phyloP scores from a whole-genome alignment of 37 sponge, comb jelly and placozoan species.

The Hexactinellida sp. region DNA sequence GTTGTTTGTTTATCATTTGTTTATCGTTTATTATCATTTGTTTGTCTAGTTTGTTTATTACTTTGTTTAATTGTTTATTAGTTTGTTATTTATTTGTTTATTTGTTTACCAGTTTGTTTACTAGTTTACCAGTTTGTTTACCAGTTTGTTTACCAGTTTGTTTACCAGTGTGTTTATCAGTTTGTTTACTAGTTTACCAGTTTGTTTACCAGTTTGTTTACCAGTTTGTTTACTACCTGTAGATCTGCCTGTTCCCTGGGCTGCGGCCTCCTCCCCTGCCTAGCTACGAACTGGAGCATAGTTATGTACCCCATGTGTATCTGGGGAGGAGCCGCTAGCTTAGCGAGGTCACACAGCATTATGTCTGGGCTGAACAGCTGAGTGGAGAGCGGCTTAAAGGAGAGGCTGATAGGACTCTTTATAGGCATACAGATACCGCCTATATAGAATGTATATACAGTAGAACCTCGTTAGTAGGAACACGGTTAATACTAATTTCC shows the following conservation, averaged over 20 bases:
- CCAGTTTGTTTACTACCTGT: not conserved
- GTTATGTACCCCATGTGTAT: slow-evolving; percentile 30
- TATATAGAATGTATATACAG: too few species aligned
- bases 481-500: too few species aligned
- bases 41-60: too few species aligned
- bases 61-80: too few species aligned
- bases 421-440: not conserved
- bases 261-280: not conserved
- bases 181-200: not conserved
- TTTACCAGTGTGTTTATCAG: too few species aligned
- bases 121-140: too few species aligned
- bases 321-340: slow-evolving; percentile 38
- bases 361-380: slow-evolving; percentile 46
- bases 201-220: not conserved
- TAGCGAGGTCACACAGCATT: slow-evolving; percentile 55
- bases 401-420: not conserved
- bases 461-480: too few species aligned
- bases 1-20: too few species aligned
- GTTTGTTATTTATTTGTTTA: too few species aligned
- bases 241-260: not conserved
- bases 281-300: slow-evolving; percentile 29
- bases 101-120: too few species aligned
- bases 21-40: too few species aligned
- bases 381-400: slow-evolving; percentile 40
- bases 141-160: too few species aligned